Base-by-base conservation (phyloP, 2,113 vertebrate species). In the Pygoscelis adeliae region DNA sequence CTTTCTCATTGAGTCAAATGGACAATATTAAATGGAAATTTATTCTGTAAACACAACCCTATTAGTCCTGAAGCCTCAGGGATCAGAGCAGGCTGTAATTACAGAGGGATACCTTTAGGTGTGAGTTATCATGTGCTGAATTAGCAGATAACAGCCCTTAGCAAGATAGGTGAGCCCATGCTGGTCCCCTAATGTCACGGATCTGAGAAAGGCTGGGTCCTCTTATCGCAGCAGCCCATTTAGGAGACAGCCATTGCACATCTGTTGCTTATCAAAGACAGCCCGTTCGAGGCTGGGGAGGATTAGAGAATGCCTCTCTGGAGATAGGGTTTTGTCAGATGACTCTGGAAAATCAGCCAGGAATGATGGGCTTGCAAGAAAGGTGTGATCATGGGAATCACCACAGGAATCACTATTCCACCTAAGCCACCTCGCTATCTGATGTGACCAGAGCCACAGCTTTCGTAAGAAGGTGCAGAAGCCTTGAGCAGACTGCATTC, bases 111-210 rank as follows among this genome's bases (percentile, higher is more conserved):
- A 13, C 25, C 79, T 78, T 90, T 50, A 71, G 74, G 62, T 86
- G 32, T 40, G 83, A 72, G 56, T 40, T 76, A 50, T 27, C 50
- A 34, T 19, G 15, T 38, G 9, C 66, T 90, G 71, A 71, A 59
- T 38, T 30, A 73, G 19, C 56, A 47, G 83, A 32, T 79, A 49
- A 62, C 63, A 89, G 46, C 63, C 61, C 38, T 71, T 65, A 63
- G 42, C 59, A 67, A 42, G 55, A n/a, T 10, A 85, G 66, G 52
- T 53, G 74, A 92, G 50, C 47, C 80, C 50, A 3, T 5, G 10
- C 27, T 0, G 0, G 29, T 52, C 23, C 40, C 36, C 9, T 62
- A 0, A 7, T 42, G 38, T 53, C 49, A 50, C 1, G 2, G 85
- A 70, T 36, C 59, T 78, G 85, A 66, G 56, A 10, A 30, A 47